Evolutionary conservation across 2,797 vertebrate species (phyloP).

Genomic region (Leucoraja ocellata): DNA sequence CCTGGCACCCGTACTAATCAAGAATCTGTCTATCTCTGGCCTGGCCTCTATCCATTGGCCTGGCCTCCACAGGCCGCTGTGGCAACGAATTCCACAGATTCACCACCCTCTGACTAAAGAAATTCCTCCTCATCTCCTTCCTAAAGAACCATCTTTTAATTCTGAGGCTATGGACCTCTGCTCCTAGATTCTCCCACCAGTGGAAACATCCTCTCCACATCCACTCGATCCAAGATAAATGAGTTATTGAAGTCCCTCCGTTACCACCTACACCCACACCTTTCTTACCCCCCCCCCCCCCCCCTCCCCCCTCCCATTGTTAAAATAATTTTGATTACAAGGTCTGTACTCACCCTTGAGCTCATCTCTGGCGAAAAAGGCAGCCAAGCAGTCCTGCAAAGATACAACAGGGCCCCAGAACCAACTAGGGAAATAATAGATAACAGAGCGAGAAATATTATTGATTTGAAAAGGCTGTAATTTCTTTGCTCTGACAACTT

Average conservation of each 20-base stretch:
- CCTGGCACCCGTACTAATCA: too few species aligned
- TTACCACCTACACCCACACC: too few species aligned
- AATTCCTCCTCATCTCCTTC: too few species aligned
- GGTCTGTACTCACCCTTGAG: slow-evolving; percentile 77
- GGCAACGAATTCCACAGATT: too few species aligned
- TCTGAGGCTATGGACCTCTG: too few species aligned
- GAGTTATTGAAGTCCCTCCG: background rate
- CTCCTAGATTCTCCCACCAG: too few species aligned
- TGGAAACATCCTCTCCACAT: too few species aligned
- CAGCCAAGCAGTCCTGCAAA: slow-evolving; percentile 95
- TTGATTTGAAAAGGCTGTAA: slow-evolving; percentile 54
- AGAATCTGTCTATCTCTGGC: too few species aligned
- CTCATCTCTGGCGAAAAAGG: slow-evolving; percentile 96
- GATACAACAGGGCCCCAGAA: slow-evolving; percentile 98
- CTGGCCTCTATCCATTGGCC: too few species aligned
- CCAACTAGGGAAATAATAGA: slow-evolving; percentile 78
- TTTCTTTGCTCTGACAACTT: slow-evolving; percentile 54
- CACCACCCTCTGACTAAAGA: too few species aligned
- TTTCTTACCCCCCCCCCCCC: background rate
- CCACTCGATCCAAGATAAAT: background rate
- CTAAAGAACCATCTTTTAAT: too few species aligned
- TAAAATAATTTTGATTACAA: background rate
- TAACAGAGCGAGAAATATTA: slow-evolving; percentile 66
- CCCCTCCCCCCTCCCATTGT: background rate
- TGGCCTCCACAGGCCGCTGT: too few species aligned